Percentiles rank a stretch among this genome's conserved stretches.
phyloP scores from a whole-genome alignment of 2,113 vertebrate species.

The Ranitomeya imitator region DNA sequence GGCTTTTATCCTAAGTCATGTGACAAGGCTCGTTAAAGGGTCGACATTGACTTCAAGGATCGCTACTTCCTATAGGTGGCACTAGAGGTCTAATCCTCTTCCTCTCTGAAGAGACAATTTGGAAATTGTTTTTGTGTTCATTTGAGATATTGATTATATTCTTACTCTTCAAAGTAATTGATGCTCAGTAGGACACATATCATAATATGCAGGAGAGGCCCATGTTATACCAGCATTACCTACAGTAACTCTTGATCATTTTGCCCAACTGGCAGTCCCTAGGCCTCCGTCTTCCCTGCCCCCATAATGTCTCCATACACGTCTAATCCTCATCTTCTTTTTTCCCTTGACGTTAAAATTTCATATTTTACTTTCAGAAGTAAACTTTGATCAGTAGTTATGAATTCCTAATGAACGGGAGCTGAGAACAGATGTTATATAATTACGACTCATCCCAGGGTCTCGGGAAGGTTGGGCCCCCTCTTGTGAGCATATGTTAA shows the following conservation, averaged over 20 bases:
- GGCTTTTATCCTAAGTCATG: too few relatives aligned
- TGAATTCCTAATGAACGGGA: slow-evolving; percentile 25
- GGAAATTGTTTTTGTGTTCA: too few relatives aligned
- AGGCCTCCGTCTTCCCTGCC: background rate
- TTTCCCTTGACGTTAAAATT: background rate
- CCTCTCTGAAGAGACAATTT: too few relatives aligned
- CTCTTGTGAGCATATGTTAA: slow-evolving; percentile 37
- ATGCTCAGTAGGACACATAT: background rate
- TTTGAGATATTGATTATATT: too few relatives aligned
- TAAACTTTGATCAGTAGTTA: background rate
- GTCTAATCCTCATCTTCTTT: background rate
- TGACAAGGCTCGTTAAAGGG: too few relatives aligned
- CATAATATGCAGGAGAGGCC: background rate
- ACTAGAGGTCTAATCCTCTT: too few relatives aligned
- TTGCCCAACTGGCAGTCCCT: too few relatives aligned
- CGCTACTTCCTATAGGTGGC: too few relatives aligned
- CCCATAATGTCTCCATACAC: background rate
- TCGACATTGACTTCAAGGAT: too few relatives aligned
- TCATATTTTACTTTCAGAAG: background rate
- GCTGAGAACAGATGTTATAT: slow-evolving; percentile 44
- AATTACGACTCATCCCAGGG: slow-evolving; percentile 25
- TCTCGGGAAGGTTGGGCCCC: slow-evolving; percentile 12
- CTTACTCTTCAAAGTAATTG: too few relatives aligned
- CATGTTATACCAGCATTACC: background rate
- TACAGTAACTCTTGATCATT: too few relatives aligned